Base-by-base conservation (phyloP, 2,888 invertebrate genomes). In the Ctenicera cuprea region DNA sequence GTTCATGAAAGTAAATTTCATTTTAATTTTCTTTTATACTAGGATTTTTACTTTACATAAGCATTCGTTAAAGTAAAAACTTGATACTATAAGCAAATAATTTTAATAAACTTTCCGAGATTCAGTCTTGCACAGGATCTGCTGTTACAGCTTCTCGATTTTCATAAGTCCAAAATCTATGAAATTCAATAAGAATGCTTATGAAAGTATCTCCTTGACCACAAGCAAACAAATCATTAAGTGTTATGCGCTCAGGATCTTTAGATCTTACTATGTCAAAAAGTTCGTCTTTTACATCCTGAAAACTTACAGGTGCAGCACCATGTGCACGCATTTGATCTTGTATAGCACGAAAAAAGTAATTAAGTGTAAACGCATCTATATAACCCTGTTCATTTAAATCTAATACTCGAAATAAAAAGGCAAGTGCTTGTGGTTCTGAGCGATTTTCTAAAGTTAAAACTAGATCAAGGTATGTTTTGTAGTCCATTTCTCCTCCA, bases 81-180 rank as follows among this genome's bases (percentile, higher is more conserved):
- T 5, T 26, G 26, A 3, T 26, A 26, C 5, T 3, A 26, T 26
- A 26, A 26, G 26, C 5, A 5, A 26, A 26, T 3, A 2, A 5
- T 26, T 3, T 26, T 2, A 26, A 26, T 26, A 26, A 26, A 26
- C 5, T 26, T 3, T 26, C 5, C 5, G 7, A 33, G 1, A 33
- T 54, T 78, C 68, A 82, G 72, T 82, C 87, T 85, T 78, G 87
- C 37, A 82, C 85, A 1, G 88, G 90, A 26, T 93, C 93, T 1
- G 92, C 91, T 0, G 92, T 92, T 79, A 93, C 88, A 0, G 92
- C 91, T 88, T 98, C 98, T 78, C 98, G 90, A 86, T 97, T 97
- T 89, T 98, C 98, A 84, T 98, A 97, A 0, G 95, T 95, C 96
- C 96, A 97, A 89, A 98, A 98, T 62, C 97, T 97, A 87, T 98